Evolutionary conservation across 2,888 invertebrate genomes (phyloP), one percentile per base, ranked within the genome.

Genomic region (Onthophagus sagittarius): DNA sequence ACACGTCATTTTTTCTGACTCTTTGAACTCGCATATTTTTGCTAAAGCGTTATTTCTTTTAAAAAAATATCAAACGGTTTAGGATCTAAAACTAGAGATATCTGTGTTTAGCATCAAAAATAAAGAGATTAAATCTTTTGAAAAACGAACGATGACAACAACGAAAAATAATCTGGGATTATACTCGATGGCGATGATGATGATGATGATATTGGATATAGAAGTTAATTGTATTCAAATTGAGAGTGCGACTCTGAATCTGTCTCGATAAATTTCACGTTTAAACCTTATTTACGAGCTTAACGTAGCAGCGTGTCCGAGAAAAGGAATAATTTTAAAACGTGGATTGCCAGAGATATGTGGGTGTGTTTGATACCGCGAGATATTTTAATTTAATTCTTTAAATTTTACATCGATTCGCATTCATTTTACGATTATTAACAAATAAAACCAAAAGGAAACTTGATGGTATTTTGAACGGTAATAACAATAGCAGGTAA

Each of bases 1-100:
- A 67, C 13, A 72, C 67, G 4, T 71, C 73, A 73, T 73, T 33
- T 73, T 39, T 14, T 73, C 73, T 11, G 15, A 14, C 31, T 71
- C 64, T 14, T 15, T 62, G 33, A 73, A 73, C 32, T 69, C 73
- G 32, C 73, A 73, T 9, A 14, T 63, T 1, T 63, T 63, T 14
- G 65, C 64, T 53, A 73, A 64, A 23, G 62, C 67, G 62, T 73
- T 11, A 73, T 62, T 15, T 70, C 71, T 64, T 70, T 63, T 14
- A 70, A 9, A n/a, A 73, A 73, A 7, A 31, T 23, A 14, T 71
- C 71, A 62, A 73, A 71, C 4, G 65, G 67, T 23, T 23, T 23
- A 23, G 23, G 2, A 23, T 1, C 23, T 3, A 23, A 23, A 23
- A 23, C n/a, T n/a, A n/a, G n/a, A n/a, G n/a, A n/a, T n/a, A n/a